These are phyloP conservation scores for Sprattus sprattus DNA, from an alignment of 2,113 vertebrate genomes.

Conservation along the genomic window DNA sequence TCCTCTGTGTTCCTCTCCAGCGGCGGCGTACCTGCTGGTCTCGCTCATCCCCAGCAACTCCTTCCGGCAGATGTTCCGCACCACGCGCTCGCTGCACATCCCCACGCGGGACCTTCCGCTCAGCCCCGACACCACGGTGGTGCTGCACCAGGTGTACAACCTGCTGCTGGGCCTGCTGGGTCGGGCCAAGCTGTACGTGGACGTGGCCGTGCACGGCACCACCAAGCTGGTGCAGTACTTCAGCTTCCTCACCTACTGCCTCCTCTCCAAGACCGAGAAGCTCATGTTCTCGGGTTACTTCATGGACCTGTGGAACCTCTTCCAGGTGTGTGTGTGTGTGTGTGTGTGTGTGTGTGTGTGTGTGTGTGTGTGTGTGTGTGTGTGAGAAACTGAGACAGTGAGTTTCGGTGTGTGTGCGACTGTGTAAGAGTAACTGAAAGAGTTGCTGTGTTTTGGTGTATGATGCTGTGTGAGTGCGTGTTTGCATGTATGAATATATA, in stretches of 20 bases:
- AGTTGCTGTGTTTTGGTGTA: too few relatives aligned
- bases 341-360: not conserved
- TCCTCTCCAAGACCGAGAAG: conserved; percentile 99
- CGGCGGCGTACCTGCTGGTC: conserved; percentile 97
- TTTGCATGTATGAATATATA: not conserved
- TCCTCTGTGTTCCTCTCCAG: conserved; percentile 63
- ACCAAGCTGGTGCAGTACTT: conserved; percentile 98
- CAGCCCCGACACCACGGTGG: conserved; percentile 94
- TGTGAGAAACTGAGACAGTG: not conserved
- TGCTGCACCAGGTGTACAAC: conserved; percentile 97
- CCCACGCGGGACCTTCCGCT: conserved; percentile 94
- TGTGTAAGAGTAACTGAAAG: too few relatives aligned
- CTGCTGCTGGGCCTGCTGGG: conserved; percentile 93
- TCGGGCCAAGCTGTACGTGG: conserved; percentile 95
- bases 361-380: not conserved
- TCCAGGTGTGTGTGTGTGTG: conserved; percentile 68
- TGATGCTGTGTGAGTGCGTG: not conserved
- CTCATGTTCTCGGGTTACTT: conserved; percentile 99
- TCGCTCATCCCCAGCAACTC: conserved; percentile 99
- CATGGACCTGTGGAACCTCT: conserved; percentile 99
- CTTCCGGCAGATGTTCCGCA: conserved; percentile 99
- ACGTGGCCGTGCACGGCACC: conserved; percentile 95
- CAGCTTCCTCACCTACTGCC: conserved; percentile 99
- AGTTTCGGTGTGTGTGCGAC: too few relatives aligned
- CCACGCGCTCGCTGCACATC: conserved; percentile 95